phyloP scores from a whole-genome alignment of 2,888 invertebrate genomes.

The Nesidiocoris tenuis region DNA sequence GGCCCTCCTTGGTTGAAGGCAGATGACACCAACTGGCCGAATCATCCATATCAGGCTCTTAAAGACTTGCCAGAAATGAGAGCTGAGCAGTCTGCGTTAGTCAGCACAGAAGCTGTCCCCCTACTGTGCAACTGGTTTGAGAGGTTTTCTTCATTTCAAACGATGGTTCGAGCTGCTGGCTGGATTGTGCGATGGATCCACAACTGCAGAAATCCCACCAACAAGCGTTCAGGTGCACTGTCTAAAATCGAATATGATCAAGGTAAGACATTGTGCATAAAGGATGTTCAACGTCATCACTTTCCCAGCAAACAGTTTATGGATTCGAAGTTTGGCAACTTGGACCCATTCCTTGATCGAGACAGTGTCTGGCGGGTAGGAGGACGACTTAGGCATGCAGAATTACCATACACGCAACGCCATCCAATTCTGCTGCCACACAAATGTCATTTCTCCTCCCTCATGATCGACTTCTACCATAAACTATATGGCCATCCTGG shows the following conservation, averaged over 20 bases:
- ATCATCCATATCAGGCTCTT: neutral
- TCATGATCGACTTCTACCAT: conserved; percentile 44
- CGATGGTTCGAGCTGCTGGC: conserved; percentile 1
- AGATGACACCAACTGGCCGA: neutral
- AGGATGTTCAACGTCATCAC: neutral
- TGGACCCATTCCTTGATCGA: conserved; percentile 43
- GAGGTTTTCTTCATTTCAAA: conserved; percentile 5
- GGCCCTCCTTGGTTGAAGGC: conserved; percentile 14
- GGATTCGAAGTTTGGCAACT: neutral
- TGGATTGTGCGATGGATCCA: neutral
- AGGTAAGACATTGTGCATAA: neutral
- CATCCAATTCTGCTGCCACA: conserved; percentile 45
- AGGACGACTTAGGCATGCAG: no score
- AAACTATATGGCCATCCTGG: conserved; percentile 23
- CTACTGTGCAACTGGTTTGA: conserved; percentile 1
- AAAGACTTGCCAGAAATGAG: neutral
- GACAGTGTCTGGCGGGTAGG: no score
- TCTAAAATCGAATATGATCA: neutral
- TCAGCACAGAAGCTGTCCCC: neutral
- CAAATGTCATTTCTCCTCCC: conserved; percentile 26
- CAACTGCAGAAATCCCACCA: conserved; percentile 1
- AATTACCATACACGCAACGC: no score
- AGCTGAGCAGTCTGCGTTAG: neutral
- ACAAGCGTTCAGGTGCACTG: neutral
- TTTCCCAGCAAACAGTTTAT: neutral